These are phyloP conservation scores for Stigmatopora argus DNA, from an alignment of 2,113 vertebrate species.

Conservation along the genomic window DNA sequence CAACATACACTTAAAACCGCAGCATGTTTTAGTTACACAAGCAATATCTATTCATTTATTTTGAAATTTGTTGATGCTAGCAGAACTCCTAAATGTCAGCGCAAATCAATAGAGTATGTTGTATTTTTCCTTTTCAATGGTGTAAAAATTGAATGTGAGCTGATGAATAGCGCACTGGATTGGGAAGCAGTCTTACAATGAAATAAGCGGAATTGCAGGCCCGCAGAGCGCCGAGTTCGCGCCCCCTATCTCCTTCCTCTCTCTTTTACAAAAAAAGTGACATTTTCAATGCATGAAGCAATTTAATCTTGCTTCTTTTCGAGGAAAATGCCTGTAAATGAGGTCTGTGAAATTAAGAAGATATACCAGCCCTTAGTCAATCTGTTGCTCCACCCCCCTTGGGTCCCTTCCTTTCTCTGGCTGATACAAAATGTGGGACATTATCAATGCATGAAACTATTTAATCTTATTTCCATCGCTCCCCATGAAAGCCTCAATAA, in stretches of 20 bases:
- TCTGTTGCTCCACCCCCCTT: slow-evolving; percentile 36
- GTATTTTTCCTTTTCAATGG: slow-evolving; percentile 26
- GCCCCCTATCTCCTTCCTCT: slow-evolving; percentile 55
- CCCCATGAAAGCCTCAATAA: slow-evolving; percentile 61
- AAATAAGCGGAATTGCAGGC: slow-evolving; percentile 43
- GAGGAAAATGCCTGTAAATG: slow-evolving; percentile 55
- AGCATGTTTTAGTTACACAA: neutral
- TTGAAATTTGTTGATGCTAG: slow-evolving; percentile 11
- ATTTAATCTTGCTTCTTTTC: slow-evolving; percentile 56
- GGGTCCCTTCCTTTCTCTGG: slow-evolving; percentile 30
- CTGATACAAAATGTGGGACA: slow-evolving; percentile 61
- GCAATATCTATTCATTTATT: slow-evolving; percentile 8
- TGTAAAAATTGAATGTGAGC: slow-evolving; percentile 34
- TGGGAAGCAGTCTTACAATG: slow-evolving; percentile 38
- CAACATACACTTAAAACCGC: neutral
- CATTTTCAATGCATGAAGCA: slow-evolving; percentile 68
- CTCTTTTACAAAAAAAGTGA: slow-evolving; percentile 58
- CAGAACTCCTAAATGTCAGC: slow-evolving; percentile 26
- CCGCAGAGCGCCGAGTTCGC: slow-evolving; percentile 46
- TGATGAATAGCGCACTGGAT: slow-evolving; percentile 36
- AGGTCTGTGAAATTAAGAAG: slow-evolving; percentile 60
- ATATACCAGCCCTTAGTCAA: slow-evolving; percentile 55
- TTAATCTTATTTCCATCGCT: slow-evolving; percentile 56
- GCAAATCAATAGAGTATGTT: slow-evolving; percentile 33
- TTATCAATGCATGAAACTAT: slow-evolving; percentile 71